phyloP scores from a whole-genome alignment of 2,797 vertebrate species.

The Hippoglossus hippoglossus region DNA sequence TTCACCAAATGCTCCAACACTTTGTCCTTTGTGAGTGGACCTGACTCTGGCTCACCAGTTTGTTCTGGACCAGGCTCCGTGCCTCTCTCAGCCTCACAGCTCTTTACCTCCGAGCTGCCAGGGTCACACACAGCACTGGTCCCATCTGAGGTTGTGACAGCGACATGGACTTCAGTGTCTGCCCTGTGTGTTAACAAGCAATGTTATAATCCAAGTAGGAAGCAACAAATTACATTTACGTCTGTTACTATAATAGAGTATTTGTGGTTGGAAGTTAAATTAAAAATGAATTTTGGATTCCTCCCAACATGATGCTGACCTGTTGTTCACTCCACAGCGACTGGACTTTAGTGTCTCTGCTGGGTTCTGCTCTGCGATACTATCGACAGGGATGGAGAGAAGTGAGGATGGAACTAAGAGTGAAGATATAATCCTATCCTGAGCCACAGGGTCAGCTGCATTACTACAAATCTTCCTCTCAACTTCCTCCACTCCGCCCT shows the following conservation, averaged over 20 bases:
- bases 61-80: conserved; percentile 8
- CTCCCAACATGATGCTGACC: conserved; percentile 42
- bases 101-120: conserved; percentile 22
- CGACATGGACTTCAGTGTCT: conserved; percentile 14
- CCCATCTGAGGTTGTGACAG: conserved; percentile 23
- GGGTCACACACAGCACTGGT: conserved; percentile 10
- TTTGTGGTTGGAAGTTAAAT: not conserved
- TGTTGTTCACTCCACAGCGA: conserved; percentile 27
- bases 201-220: not conserved
- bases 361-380: not conserved
- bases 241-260: not conserved
- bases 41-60: conserved; percentile 17
- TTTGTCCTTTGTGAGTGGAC: conserved; percentile 1
- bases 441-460: conserved; percentile 1
- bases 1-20: conserved; percentile 3
- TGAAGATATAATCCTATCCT: conserved; percentile 16
- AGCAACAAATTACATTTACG: not conserved
- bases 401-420: conserved; percentile 2
- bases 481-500: conserved; percentile 13
- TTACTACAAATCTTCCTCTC: conserved; percentile 17
- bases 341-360: conserved; percentile 21
- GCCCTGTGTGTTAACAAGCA: conserved; percentile 46
- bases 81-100: not conserved
- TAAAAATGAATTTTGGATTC: not conserved
- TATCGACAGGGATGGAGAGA: not conserved